A percentile compares a stretch with the other conserved stretches of the same genome.
Evolutionary conservation across 2,113 vertebrate species (phyloP).

Genomic region (Mirounga angustirostris): DNA sequence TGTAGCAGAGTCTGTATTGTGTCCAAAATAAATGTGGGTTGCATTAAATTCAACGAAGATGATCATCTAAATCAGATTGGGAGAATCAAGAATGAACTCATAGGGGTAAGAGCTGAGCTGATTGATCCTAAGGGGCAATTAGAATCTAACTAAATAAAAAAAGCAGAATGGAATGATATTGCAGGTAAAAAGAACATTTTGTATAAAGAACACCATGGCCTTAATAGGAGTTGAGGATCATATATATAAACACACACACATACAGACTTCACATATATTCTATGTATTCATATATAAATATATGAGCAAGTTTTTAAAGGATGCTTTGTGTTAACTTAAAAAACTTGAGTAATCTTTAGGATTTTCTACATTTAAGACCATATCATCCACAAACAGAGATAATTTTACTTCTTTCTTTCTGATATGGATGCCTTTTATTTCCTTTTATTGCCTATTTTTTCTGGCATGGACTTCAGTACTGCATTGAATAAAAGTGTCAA

Average conservation of each 20-base stretch:
- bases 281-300: neutral
- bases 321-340: neutral
- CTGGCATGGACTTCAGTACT: neutral
- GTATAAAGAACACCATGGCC: neutral
- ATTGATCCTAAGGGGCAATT: neutral
- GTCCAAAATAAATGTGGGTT: neutral
- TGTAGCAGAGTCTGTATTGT: neutral
- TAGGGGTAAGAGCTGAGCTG: neutral
- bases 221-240: neutral
- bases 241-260: neutral
- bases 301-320: neutral
- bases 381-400: neutral
- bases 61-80: neutral
- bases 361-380: neutral
- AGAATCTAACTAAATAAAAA: neutral
- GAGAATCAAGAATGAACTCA: neutral
- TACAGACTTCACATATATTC: neutral
- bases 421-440: neutral
- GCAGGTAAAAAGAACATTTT: neutral
- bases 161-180: neutral
- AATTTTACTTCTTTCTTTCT: neutral
- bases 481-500: neutral
- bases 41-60: neutral
- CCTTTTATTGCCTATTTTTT: neutral
- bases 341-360: neutral